Conservation (phyloP, 2,113 vertebrate species). For the Esox niger region DNA sequence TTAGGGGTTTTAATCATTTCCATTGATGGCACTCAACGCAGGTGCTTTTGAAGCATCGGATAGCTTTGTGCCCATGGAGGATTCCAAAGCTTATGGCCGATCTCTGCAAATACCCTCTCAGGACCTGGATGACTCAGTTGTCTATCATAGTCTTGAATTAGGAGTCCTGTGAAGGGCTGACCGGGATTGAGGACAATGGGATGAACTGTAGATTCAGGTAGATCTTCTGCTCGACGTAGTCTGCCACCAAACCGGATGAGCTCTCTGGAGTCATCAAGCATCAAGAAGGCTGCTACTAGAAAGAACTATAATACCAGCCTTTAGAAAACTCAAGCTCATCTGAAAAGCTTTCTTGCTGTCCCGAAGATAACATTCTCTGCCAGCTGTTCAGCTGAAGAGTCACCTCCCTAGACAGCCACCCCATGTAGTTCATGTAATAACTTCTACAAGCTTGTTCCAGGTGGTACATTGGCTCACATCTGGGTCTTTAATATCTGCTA, state of each 20-base stretch:
- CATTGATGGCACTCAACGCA: conserved; percentile 1
- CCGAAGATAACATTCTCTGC: not conserved
- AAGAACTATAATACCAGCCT: not conserved
- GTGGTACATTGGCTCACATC: conserved; percentile 3
- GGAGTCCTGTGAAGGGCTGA: conserved; percentile 9
- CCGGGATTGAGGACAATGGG: not conserved
- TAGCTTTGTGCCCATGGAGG: conserved; percentile 6
- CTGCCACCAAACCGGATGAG: not conserved
- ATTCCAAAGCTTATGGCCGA: conserved; percentile 7
- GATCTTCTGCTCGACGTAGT: not conserved
- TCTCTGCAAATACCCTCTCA: conserved; percentile 19
- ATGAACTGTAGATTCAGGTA: not conserved
- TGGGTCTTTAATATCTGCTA: too few relatives aligned
- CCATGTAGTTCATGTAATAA: conserved; percentile 3
- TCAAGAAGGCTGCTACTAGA: not conserved
- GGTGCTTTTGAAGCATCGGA: not conserved
- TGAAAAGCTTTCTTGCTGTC: conserved; percentile 11
- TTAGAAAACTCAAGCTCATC: conserved; percentile 3
- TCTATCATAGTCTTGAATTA: conserved; percentile 12
- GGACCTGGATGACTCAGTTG: conserved; percentile 9
- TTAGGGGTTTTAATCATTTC: too few relatives aligned
- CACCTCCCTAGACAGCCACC: too few relatives aligned
- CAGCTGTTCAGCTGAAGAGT: not conserved
- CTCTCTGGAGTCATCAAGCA: not conserved
- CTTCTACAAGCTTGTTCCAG: conserved; percentile 19